Evolutionary conservation across 2,888 invertebrate genomes (phyloP).

Genomic region (Dynastes grantii): DNA sequence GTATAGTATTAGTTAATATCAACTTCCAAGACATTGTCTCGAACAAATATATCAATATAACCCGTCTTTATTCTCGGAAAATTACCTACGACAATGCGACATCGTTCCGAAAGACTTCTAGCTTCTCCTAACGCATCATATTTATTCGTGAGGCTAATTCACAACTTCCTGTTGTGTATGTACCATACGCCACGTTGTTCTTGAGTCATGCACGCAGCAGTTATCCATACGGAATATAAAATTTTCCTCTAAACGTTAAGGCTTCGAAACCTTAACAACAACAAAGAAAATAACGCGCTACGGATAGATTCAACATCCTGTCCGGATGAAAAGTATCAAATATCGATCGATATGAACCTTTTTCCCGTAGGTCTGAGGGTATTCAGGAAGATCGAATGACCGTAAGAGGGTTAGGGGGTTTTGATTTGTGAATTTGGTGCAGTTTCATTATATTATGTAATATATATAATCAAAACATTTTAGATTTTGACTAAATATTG

Average conservation of each 20-base stretch:
- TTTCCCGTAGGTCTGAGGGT: background rate
- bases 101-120: background rate
- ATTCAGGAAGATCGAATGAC: constrained; percentile 5
- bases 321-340: constrained; percentile 62
- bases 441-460: too few species aligned
- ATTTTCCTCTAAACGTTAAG: constrained; percentile 54
- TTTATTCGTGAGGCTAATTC: constrained; percentile 56
- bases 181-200: background rate
- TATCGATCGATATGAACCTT: constrained; percentile 68
- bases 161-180: constrained; percentile 60
- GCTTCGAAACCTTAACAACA: constrained; percentile 42
- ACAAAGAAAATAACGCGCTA: constrained; percentile 55
- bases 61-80: too few species aligned
- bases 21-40: too few species aligned
- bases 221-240: constrained; percentile 61
- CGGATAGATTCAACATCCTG: constrained; percentile 61
- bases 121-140: constrained; percentile 32
- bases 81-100: too few species aligned
- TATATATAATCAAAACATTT: too few species aligned
- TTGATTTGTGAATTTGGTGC: too few species aligned
- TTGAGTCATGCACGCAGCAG: constrained; percentile 61
- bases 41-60: too few species aligned
- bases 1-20: too few species aligned
- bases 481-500: too few species aligned
- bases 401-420: too few species aligned